These are phyloP conservation scores for Sebastes steindachneri DNA, from an alignment of 2,797 vertebrate species.

Conservation along the genomic window DNA sequence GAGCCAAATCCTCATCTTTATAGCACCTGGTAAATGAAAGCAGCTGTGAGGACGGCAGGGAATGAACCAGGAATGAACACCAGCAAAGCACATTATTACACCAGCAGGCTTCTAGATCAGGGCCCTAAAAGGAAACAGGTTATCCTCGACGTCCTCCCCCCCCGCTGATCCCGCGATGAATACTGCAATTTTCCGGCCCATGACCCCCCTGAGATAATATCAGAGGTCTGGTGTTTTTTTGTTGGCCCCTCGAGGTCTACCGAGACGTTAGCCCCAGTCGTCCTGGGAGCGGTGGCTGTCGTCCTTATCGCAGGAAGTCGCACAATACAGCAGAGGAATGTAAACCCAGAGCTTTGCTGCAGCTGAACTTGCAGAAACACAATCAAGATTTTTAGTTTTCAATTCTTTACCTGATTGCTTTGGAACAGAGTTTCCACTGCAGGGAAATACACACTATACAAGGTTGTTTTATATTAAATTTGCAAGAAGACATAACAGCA, in stretches of 20 bases:
- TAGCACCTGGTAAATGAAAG: conserved; percentile 73
- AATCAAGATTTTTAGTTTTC: conserved; percentile 17
- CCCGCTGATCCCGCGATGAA: conserved; percentile 34
- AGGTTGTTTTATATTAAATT: conserved; percentile 26
- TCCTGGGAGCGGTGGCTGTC: conserved; percentile 53
- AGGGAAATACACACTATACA: not conserved
- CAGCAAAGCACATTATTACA: conserved; percentile 48
- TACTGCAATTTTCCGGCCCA: conserved; percentile 57
- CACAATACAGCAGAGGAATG: conserved; percentile 70
- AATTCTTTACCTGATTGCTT: conserved; percentile 46
- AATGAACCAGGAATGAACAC: conserved; percentile 40
- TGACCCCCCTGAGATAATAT: conserved; percentile 59
- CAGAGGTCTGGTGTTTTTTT: conserved; percentile 58
- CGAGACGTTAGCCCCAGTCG: conserved; percentile 38
- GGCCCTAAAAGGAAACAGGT: conserved; percentile 58
- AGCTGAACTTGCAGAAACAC: conserved; percentile 41
- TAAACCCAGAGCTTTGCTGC: conserved; percentile 50
- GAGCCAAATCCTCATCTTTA: conserved; percentile 25
- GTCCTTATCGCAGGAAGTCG: conserved; percentile 76
- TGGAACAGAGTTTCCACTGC: conserved; percentile 24
- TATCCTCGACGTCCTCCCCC: not conserved
- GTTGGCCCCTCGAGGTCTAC: conserved; percentile 47
- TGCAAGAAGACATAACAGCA: conserved; percentile 32
- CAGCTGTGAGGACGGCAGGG: conserved; percentile 65
- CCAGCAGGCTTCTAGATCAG: conserved; percentile 61